Evolutionary conservation across 2,113 vertebrate genomes (phyloP).

Genomic region (Okapia johnstoni): DNA sequence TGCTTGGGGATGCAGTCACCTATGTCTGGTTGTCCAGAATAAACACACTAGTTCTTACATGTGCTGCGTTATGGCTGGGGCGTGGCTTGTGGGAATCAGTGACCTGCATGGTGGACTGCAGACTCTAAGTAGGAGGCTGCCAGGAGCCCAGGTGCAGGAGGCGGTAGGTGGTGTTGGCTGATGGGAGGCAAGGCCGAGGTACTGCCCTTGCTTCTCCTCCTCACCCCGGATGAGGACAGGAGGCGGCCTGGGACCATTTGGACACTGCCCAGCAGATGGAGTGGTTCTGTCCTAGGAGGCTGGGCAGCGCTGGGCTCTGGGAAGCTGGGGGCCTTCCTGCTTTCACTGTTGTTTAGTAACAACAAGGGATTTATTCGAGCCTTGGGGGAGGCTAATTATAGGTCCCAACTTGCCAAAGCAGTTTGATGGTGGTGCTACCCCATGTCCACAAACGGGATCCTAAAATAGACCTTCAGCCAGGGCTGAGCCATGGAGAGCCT

Average conservation of each 20-base stretch:
- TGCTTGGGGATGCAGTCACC: neutral
- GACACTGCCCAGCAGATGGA: neutral
- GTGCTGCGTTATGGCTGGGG: neutral
- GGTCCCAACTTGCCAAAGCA: constrained; percentile 26
- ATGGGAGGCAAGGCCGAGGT: accelerated
- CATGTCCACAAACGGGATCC: neutral
- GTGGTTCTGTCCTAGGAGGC: neutral
- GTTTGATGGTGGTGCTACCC: neutral
- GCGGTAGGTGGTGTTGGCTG: too few species aligned
- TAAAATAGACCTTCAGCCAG: constrained; percentile 15
- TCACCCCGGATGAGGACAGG: neutral
- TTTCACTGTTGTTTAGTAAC: constrained; percentile 21
- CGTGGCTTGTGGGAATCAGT: neutral
- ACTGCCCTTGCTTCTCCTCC: neutral
- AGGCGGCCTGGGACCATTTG: neutral
- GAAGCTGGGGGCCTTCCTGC: neutral
- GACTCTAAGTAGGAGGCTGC: neutral
- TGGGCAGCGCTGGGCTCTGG: neutral
- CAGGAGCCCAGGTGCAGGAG: accelerated
- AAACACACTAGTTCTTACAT: neutral
- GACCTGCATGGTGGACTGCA: neutral
- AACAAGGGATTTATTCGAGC: constrained; percentile 21
- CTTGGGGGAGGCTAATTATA: constrained; percentile 40
- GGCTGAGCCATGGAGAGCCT: neutral
- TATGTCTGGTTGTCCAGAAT: neutral